Conservation (phyloP, 1,140 invertebrate genomes). For the Portunus trituberculatus region DNA sequence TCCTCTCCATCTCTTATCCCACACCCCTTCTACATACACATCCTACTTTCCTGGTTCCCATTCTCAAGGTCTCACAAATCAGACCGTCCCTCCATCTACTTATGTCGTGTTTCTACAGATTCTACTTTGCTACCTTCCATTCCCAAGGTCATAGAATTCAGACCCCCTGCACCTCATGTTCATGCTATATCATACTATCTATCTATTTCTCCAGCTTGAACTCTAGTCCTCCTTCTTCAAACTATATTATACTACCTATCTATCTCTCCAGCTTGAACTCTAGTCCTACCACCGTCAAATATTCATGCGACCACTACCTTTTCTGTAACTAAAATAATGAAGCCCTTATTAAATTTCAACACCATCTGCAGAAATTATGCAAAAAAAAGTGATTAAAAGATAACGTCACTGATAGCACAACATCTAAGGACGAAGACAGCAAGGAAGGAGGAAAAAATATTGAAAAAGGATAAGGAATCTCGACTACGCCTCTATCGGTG, state of each 20-base stretch:
- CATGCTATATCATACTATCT: not conserved
- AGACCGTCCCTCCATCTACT: not conserved
- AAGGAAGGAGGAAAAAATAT: not conserved
- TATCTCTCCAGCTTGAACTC: not conserved
- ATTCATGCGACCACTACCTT: not conserved
- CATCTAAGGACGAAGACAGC: not conserved
- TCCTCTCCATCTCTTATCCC: not conserved
- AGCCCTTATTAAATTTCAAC: too few species aligned
- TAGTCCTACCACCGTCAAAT: not conserved
- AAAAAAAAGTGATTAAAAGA: not conserved
- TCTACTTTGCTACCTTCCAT: not conserved
- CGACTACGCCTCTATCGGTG: not conserved
- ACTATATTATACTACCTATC: not conserved
- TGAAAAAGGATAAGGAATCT: not conserved
- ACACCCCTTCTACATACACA: not conserved
- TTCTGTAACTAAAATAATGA: not conserved
- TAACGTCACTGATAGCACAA: not conserved
- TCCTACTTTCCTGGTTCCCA: not conserved
- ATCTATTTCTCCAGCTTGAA: not conserved
- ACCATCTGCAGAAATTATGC: too few species aligned
- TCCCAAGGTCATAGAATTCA: not conserved
- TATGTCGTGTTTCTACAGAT: too few species aligned
- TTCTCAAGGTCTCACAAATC: not conserved
- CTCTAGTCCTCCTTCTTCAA: not conserved
- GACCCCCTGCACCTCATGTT: not conserved